Conservation (phyloP, 1,140 invertebrate genomes). For the Homalodisca vitripennis region DNA sequence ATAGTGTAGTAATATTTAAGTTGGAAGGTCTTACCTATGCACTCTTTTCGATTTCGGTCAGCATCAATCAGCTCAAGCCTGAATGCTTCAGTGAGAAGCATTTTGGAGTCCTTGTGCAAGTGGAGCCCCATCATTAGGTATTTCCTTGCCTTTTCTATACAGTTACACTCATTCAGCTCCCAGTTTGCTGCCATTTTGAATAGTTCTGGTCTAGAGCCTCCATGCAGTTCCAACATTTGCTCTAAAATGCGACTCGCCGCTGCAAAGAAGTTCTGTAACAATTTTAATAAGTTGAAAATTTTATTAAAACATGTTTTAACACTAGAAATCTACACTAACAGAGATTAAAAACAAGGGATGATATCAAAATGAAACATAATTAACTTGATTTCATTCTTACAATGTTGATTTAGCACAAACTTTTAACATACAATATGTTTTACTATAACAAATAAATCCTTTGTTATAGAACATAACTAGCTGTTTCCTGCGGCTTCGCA, state of each 20-base stretch:
- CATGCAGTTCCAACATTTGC: conserved; percentile 63
- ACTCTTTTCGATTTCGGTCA: conserved; percentile 34
- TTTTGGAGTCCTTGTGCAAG: conserved; percentile 60
- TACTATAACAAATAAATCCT: not conserved
- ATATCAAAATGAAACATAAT: not conserved
- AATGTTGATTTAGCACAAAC: not conserved
- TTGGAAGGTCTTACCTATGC: conserved; percentile 31
- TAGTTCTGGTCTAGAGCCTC: conserved; percentile 63
- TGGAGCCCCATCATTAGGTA: conserved; percentile 66
- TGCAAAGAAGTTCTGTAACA: conserved; percentile 47
- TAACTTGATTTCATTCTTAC: not conserved
- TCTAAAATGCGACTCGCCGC: conserved; percentile 53
- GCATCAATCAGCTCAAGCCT: conserved; percentile 44
- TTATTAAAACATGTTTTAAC: not conserved
- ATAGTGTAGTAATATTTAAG: not conserved
- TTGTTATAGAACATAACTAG: too few relatives aligned
- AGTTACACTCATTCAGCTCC: conserved; percentile 68
- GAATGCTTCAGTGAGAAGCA: conserved; percentile 59
- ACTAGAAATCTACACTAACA: conserved; percentile 24
- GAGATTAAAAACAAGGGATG: not conserved
- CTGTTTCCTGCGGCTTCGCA: too few relatives aligned
- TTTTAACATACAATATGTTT: not conserved
- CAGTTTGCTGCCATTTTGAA: conserved; percentile 72
- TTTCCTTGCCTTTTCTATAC: conserved; percentile 61
- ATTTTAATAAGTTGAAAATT: not conserved